Percentiles rank a stretch among this genome's conserved stretches.
These are phyloP conservation scores for Mythimna lalbum DNA, from an alignment of 2,888 invertebrate genomes.

Conservation along the genomic window DNA sequence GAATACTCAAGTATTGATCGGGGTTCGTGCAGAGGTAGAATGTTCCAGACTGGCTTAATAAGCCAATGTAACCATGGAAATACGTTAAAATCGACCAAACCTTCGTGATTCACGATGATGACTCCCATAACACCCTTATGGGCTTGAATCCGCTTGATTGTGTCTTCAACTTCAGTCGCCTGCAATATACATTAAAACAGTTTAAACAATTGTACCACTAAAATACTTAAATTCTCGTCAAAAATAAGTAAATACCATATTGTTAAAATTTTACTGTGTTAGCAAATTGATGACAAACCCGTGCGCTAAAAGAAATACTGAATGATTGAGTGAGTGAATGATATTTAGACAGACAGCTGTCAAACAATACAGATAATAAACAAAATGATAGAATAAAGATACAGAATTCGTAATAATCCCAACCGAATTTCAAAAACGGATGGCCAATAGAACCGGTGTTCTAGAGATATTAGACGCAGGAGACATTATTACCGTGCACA, in stretches of 20 bases:
- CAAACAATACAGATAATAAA: conserved; percentile 17
- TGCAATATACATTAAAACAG: conserved; percentile 72
- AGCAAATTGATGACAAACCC: conserved; percentile 57
- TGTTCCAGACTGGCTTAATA: conserved; percentile 31
- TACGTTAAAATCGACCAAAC: conserved; percentile 90
- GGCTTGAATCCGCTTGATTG: conserved; percentile 98
- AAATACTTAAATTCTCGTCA: background rate
- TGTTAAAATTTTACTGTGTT: conserved; percentile 14
- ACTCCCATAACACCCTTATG: conserved; percentile 99
- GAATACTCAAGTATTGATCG: conserved; percentile 35
- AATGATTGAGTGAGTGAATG: conserved; percentile 19
- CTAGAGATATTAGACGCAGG: no score
- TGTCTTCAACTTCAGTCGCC: conserved; percentile 98
- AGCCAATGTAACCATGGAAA: conserved; percentile 68
- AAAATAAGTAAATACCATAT: conserved; percentile 57
- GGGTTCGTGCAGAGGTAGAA: background rate
- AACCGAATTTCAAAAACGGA: no score
- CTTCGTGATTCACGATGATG: conserved; percentile 99
- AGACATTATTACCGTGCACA: no score
- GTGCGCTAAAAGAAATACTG: background rate
- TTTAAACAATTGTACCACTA: conserved; percentile 13
- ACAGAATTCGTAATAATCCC: no score
- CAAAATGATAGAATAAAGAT: no score
- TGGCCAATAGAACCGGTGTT: no score
- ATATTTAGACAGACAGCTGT: conserved; percentile 16